These are phyloP conservation scores for Crax fasciolata DNA, from an alignment of 2,797 vertebrate genomes.

Conservation along the genomic window DNA sequence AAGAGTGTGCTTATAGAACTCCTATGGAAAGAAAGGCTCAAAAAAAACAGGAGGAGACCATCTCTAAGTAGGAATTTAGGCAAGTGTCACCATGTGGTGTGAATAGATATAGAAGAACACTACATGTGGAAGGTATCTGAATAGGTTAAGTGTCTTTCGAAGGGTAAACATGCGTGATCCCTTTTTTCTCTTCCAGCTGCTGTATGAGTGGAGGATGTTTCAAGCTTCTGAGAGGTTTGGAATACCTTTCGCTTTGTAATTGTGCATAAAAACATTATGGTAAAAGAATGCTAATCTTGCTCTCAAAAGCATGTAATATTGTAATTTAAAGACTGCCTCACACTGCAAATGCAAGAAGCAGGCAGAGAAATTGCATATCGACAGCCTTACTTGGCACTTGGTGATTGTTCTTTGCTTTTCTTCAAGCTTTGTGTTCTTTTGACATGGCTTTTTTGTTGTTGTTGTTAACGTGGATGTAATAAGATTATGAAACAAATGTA, in stretches of 20 bases:
- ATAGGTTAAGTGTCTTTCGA: background rate
- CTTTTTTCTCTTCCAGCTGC: background rate
- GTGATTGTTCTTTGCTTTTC: background rate
- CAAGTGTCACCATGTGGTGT: constrained; percentile 13
- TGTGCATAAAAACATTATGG: background rate
- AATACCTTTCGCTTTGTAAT: background rate
- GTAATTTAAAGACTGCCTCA: background rate
- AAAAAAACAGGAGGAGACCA: constrained; percentile 31
- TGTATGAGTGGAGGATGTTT: background rate
- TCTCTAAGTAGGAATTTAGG: constrained; percentile 48
- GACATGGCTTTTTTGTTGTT: background rate
- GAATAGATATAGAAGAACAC: background rate
- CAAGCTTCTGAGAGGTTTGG: background rate
- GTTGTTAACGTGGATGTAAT: background rate
- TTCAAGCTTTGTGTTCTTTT: background rate
- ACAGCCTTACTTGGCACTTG: background rate
- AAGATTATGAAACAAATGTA: background rate
- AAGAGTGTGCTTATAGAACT: constrained; percentile 28
- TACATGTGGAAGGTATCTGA: accelerated
- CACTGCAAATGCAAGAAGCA: background rate
- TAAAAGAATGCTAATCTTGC: background rate
- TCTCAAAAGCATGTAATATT: background rate
- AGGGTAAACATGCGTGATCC: background rate
- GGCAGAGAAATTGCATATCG: background rate
- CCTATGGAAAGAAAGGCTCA: constrained; percentile 51